Conservation (phyloP, 2,113 vertebrate genomes). For the Promerops cafer region DNA sequence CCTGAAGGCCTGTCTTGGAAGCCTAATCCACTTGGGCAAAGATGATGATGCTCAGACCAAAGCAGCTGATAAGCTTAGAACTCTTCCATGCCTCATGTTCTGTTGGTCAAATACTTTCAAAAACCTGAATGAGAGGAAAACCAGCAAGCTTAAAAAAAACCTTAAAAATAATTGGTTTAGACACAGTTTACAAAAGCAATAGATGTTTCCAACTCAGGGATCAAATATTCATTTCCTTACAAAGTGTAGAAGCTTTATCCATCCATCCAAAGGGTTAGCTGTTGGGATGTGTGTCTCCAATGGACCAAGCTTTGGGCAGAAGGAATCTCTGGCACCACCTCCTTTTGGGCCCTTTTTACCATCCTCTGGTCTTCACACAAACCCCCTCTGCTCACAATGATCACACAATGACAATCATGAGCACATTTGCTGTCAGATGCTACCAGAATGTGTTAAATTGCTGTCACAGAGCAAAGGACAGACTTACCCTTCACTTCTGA, state of each 20-base stretch:
- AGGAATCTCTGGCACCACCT: neutral
- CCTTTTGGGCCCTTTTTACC: neutral
- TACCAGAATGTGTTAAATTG: neutral
- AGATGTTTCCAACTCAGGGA: neutral
- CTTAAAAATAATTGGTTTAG: neutral
- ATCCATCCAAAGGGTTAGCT: neutral
- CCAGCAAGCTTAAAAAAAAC: neutral
- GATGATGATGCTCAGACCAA: neutral
- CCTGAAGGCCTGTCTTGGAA: slow-evolving; percentile 57
- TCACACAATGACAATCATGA: neutral
- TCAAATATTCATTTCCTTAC: neutral
- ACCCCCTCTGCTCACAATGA: neutral
- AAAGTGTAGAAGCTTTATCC: neutral
- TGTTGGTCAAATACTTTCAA: slow-evolving; percentile 17
- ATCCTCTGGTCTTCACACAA: neutral
- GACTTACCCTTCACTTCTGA: neutral
- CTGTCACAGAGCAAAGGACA: neutral
- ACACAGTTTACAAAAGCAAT: neutral
- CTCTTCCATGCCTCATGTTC: slow-evolving; percentile 64
- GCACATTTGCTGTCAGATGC: neutral
- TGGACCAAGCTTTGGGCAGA: neutral
- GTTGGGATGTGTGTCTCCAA: neutral
- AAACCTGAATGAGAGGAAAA: slow-evolving; percentile 49
- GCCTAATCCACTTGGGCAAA: slow-evolving; percentile 22
- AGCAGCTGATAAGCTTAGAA: slow-evolving; percentile 56